Evolutionary conservation across 2,888 invertebrate species (phyloP).

Genomic region (Thyatira batis): DNA sequence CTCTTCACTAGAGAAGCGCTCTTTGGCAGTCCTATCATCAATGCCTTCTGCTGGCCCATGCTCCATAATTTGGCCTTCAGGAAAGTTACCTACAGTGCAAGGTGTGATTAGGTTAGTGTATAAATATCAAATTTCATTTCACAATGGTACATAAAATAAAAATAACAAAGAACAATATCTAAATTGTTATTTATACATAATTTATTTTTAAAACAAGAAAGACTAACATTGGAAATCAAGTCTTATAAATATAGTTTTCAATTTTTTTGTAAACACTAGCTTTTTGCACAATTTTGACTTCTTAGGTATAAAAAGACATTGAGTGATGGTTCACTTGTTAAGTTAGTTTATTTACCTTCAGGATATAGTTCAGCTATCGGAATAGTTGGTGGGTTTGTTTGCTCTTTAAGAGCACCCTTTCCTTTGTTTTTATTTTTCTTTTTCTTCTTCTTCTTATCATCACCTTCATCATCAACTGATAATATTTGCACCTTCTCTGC

Average conservation of each 20-base stretch:
- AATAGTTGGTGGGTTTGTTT: constrained; percentile 93
- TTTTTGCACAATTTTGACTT: too few relatives aligned
- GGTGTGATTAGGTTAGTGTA: background rate
- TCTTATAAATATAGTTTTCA: too few relatives aligned
- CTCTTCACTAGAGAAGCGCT: constrained; percentile 92
- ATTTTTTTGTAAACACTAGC: too few relatives aligned
- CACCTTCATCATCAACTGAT: constrained; percentile 73
- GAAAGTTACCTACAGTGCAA: constrained; percentile 82
- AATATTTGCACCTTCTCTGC: constrained; percentile 60
- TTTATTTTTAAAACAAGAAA: too few relatives aligned
- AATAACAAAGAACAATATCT: too few relatives aligned
- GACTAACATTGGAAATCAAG: too few relatives aligned
- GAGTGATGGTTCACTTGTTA: background rate
- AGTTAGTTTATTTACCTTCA: constrained; percentile 80
- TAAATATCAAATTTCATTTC: background rate
- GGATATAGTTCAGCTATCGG: constrained; percentile 93
- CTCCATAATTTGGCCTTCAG: constrained; percentile 94
- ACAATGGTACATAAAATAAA: background rate
- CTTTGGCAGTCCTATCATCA: constrained; percentile 93
- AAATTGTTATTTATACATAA: too few relatives aligned
- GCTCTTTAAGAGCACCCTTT: constrained; percentile 72
- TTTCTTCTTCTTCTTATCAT: constrained; percentile 84
- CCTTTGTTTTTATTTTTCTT: constrained; percentile 85
- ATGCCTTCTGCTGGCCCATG: constrained; percentile 87
- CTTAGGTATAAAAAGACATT: too few relatives aligned